Base-by-base conservation (phyloP, 2,797 vertebrate species). In the Phrynocephalus guinanensis region DNA sequence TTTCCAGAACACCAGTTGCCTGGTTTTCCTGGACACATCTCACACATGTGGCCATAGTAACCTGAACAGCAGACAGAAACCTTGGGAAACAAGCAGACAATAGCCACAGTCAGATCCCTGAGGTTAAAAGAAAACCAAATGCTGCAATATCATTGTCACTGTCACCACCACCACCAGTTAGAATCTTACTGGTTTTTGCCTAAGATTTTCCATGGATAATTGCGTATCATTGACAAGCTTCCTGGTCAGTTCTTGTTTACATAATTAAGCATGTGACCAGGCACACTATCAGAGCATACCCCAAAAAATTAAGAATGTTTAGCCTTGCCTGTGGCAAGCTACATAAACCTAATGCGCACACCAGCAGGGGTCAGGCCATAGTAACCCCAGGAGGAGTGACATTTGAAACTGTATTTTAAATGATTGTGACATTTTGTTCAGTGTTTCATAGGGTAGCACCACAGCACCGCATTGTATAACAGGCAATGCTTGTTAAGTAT, bases 31-130 rank as follows among this genome's bases (percentile, higher is more conserved):
- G 98, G 98, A 93, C 99, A 99, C 71, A 97, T 98, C 88, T 97
- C 97, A 0, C 99, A 99, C 92, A 98, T 97, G 0, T 95, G 96
- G n/a, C 99, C 98, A 0, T 97, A 99, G 95, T 97, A 99, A 86
- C 99, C 99, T 0, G 96, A 95, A 92, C 99, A 99, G 94, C 99
- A 99, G 75, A 97, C 86, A 0, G 97, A 97, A 18, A 97, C 97
- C 99, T 95, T 90, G 0, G 3, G 50, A 84, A 93, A 92, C 88
- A 0, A 82, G 76, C 9, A 87, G 50, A 63, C 1, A 1, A 13
- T 13, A 30, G 2, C 93, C 50, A 94, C 86, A 30, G 2, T 94
- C 56, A 94, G 87, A 8, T 1, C 0, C 2, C 18, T 33, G n/a
- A 22, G n/a, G 50, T 6, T 33, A 9, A 15, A 38, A 52, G 52